These are phyloP conservation scores for Lasioglossum figueresi DNA, from an alignment of 2,888 invertebrate genomes.

Conservation along the genomic window DNA sequence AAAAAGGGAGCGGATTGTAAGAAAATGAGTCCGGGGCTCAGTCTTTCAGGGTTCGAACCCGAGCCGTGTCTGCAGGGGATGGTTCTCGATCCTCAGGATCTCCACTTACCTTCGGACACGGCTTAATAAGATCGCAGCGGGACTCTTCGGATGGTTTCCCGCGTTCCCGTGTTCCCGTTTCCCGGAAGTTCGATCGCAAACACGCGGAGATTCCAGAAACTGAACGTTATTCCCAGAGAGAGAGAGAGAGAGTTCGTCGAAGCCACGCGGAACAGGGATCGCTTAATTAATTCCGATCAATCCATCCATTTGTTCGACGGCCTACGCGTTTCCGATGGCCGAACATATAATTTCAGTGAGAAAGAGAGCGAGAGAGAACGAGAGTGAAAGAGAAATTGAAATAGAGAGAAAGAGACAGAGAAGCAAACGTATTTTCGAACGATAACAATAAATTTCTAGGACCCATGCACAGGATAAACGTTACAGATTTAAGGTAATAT, in stretches of 20 bases:
- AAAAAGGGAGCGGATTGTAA: neutral
- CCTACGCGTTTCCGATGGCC: constrained; percentile 39
- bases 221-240: neutral
- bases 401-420: neutral
- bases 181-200: neutral
- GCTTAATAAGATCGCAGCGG: neutral
- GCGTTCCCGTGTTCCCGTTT: constrained; percentile 2
- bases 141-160: neutral
- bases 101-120: neutral
- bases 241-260: neutral
- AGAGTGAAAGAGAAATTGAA: neutral
- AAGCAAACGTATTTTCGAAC: neutral
- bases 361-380: neutral
- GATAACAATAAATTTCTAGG: constrained; percentile 26
- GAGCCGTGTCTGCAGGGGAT: neutral
- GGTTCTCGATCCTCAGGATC: neutral
- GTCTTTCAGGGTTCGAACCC: neutral
- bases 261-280: constrained; percentile 9
- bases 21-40: neutral
- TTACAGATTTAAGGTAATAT: neutral
- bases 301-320: constrained; percentile 46
- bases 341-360: constrained; percentile 31
- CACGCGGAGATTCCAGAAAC: neutral
- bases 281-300: constrained; percentile 43
- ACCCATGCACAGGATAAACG: neutral